A percentile compares a stretch with the other conserved stretches of the same genome.
Evolutionary conservation across 2,797 vertebrate species (phyloP).

Genomic region (Agapornis canus): DNA sequence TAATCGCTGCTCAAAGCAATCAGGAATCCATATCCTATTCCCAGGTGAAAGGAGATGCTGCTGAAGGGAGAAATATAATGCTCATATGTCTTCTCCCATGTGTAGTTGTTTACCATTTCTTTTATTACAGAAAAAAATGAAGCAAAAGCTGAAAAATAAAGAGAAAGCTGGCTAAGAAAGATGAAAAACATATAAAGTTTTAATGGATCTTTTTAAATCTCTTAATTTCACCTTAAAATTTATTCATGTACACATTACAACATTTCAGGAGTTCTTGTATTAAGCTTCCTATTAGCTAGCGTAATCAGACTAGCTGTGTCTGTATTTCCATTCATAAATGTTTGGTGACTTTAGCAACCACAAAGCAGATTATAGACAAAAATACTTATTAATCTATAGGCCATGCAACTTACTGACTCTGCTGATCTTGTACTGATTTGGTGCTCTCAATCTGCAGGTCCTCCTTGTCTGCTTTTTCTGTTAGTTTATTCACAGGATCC

Average conservation of each 20-base stretch:
- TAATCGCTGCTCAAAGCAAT: slow-evolving; percentile 24
- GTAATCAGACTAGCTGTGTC: background rate
- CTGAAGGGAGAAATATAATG: background rate
- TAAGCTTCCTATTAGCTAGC: background rate
- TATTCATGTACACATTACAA: background rate
- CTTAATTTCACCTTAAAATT: background rate
- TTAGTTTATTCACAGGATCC: slow-evolving; percentile 83
- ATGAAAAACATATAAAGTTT: background rate
- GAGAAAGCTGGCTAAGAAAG: background rate
- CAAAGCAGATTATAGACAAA: background rate
- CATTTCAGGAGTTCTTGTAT: background rate
- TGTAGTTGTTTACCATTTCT: background rate
- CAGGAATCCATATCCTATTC: slow-evolving; percentile 36
- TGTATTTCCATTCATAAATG: background rate
- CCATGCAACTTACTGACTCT: slow-evolving; percentile 78
- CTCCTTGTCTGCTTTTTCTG: slow-evolving; percentile 81
- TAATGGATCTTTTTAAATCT: background rate
- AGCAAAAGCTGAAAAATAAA: background rate
- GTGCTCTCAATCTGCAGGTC: slow-evolving; percentile 62
- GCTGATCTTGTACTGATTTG: slow-evolving; percentile 63
- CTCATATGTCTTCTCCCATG: background rate
- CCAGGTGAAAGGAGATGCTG: slow-evolving; percentile 39
- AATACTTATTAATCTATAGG: background rate
- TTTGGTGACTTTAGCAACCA: background rate
- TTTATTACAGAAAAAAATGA: background rate